Percentiles rank a stretch among this genome's conserved stretches.
phyloP scores from a whole-genome alignment of 2,113 vertebrate genomes.

The Eidolon helvum region DNA sequence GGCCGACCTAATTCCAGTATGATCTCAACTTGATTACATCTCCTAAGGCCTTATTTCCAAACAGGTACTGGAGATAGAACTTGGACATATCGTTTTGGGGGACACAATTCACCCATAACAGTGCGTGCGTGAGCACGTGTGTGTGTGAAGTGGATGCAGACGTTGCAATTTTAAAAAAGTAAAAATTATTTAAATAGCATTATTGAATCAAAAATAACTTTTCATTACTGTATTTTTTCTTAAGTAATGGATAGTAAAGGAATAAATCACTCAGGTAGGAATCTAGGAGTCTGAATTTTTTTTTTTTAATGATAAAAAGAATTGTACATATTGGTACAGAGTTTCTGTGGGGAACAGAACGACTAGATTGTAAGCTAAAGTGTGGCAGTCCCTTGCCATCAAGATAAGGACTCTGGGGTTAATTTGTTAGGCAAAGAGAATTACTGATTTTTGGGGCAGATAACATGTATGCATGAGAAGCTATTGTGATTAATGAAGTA shows the following conservation, averaged over 20 bases:
- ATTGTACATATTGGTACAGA: neutral
- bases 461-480: neutral
- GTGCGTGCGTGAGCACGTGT: neutral
- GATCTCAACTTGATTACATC: neutral
- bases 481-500: neutral
- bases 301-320: neutral
- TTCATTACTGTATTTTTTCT: slow-evolving; percentile 6
- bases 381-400: neutral
- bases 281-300: neutral
- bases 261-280: neutral
- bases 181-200: neutral
- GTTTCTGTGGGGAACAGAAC: neutral
- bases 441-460: neutral
- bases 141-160: neutral
- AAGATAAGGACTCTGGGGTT: neutral
- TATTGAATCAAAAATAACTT: neutral
- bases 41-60: neutral
- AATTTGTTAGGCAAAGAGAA: neutral
- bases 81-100: neutral
- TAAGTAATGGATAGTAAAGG: neutral
- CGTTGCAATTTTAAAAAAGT: slow-evolving; percentile 1
- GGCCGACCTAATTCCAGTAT: neutral
- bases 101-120: neutral
- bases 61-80: neutral
- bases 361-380: neutral